These are phyloP conservation scores for Cantharis lateralis DNA, from an alignment of 2,888 invertebrate species.

Conservation along the genomic window DNA sequence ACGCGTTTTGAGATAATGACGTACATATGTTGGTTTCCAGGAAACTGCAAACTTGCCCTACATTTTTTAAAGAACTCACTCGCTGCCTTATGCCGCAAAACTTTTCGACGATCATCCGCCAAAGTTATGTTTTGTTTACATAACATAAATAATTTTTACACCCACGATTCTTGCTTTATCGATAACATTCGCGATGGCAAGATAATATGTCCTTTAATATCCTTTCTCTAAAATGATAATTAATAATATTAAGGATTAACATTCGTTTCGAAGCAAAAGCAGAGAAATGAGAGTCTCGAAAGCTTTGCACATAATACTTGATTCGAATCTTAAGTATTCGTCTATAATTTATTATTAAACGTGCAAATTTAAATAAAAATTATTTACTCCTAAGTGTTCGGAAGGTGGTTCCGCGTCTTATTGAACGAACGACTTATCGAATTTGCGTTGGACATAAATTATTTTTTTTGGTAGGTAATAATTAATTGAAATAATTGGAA, in stretches of 20 bases:
- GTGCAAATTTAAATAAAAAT: no score
- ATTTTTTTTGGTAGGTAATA: neutral
- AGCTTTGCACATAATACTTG: neutral
- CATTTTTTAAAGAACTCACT: constrained; percentile 16
- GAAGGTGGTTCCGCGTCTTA: no score
- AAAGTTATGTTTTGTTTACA: neutral
- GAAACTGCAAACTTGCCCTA: constrained; percentile 34
- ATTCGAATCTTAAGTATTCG: neutral
- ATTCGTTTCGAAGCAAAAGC: neutral
- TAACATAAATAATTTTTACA: neutral
- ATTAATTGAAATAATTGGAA: constrained; percentile 39
- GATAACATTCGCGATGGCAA: no score
- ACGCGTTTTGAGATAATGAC: constrained; percentile 33
- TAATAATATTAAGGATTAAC: no score
- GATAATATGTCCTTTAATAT: no score
- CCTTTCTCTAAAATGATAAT: no score
- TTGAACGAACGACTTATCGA: neutral
- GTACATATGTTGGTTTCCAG: constrained; percentile 37
- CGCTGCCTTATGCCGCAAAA: constrained; percentile 20
- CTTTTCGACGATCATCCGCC: constrained; percentile 1
- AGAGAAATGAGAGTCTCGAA: neutral
- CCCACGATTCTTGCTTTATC: neutral
- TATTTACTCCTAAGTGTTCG: no score
- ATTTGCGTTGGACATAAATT: neutral
- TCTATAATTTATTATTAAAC: no score